These are phyloP conservation scores for Pseudopodoces humilis DNA, from an alignment of 2,113 vertebrate genomes.

Conservation along the genomic window DNA sequence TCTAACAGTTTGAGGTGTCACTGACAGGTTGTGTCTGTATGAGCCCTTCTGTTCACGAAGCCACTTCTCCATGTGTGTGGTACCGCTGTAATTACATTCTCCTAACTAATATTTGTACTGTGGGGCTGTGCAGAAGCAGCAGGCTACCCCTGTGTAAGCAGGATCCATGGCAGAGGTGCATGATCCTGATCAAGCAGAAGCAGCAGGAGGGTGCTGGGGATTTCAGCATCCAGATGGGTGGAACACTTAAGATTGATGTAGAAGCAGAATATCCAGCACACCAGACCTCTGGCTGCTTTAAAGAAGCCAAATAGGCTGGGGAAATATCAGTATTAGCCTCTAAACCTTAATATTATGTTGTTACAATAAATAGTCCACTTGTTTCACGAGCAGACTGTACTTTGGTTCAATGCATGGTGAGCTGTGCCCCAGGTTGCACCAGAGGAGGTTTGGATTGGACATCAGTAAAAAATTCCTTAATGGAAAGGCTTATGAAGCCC, in stretches of 20 bases:
- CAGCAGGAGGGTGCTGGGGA: rapidly evolving
- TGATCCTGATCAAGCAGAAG: neutral
- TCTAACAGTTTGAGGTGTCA: neutral
- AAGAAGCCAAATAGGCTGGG: neutral
- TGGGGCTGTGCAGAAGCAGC: neutral
- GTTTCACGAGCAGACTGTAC: neutral
- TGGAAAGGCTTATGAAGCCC: neutral
- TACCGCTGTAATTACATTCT: neutral
- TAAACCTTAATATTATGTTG: neutral
- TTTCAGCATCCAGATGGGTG: neutral
- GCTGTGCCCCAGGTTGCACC: neutral
- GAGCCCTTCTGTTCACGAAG: neutral
- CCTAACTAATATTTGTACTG: neutral
- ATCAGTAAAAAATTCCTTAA: too few species aligned
- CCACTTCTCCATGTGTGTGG: rapidly evolving
- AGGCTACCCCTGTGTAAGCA: neutral
- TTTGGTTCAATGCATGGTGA: neutral
- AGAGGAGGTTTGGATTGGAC: neutral
- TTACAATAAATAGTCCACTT: neutral
- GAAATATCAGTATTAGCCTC: neutral
- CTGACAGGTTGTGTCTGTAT: neutral
- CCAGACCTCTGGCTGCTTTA: neutral
- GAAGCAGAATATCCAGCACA: neutral
- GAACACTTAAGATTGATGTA: neutral
- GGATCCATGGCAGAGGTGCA: neutral